Conservation (phyloP, 1,140 invertebrate genomes). For the Stegodyphus mimosarum region DNA sequence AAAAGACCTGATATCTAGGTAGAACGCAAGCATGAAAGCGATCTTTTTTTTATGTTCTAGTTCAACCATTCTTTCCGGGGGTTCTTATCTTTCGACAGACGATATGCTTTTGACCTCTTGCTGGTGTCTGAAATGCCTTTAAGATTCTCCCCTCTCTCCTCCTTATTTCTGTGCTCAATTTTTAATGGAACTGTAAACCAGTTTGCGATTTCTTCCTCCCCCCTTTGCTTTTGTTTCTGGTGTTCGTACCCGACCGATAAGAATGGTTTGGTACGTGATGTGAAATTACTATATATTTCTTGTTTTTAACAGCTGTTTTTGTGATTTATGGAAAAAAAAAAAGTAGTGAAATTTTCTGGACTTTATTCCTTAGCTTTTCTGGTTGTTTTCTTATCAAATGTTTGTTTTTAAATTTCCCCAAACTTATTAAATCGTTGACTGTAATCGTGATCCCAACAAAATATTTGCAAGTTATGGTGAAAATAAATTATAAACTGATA, state of each 20-base stretch:
- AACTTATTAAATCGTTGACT: no score
- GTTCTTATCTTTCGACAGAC: conserved; percentile 40
- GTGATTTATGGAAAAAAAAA: neutral
- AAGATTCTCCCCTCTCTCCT: neutral
- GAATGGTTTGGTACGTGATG: conserved; percentile 26
- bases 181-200: neutral
- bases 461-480: no score
- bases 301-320: neutral
- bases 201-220: conserved; percentile 4
- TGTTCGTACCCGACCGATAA: neutral
- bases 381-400: no score
- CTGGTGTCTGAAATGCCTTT: conserved; percentile 18
- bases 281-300: conserved; percentile 18
- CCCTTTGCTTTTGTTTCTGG: neutral
- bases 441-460: no score
- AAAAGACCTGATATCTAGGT: neutral
- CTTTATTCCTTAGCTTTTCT: no score
- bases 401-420: no score
- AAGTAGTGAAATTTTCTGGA: no score
- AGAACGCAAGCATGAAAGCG: neutral
- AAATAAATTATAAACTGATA: no score
- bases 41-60: conserved; percentile 1
- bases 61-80: conserved; percentile 3
- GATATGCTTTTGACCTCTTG: conserved; percentile 26
- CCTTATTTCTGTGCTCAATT: no score